phyloP scores from a whole-genome alignment of 2,888 invertebrate species.

The Hololepta plana region DNA sequence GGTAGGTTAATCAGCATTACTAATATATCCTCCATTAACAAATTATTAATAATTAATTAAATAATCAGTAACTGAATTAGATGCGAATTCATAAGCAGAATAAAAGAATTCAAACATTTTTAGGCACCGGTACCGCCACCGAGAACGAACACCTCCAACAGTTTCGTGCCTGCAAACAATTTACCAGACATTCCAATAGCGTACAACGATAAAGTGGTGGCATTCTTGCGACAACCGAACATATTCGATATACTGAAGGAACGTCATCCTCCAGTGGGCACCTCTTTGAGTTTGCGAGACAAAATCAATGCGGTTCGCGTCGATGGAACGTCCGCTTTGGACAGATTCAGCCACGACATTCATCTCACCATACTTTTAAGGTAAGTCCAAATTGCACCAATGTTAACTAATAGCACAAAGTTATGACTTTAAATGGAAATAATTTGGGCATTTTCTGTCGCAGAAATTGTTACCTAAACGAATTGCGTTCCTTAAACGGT shows the following conservation, averaged over 20 bases:
- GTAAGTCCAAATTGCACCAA: slow-evolving; percentile 41
- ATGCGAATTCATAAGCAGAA: too few species aligned
- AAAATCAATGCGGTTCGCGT: slow-evolving; percentile 76
- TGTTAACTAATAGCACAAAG: too few species aligned
- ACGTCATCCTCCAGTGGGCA: slow-evolving; percentile 53
- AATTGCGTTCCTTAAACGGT: too few species aligned
- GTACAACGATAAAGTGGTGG: slow-evolving; percentile 91
- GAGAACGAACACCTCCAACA: slow-evolving; percentile 38
- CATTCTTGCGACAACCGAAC: slow-evolving; percentile 88
- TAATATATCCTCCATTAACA: too few species aligned
- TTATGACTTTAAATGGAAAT: too few species aligned
- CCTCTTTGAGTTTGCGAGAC: slow-evolving; percentile 58
- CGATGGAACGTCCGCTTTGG: slow-evolving; percentile 76
- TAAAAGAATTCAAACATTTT: slow-evolving; percentile 10
- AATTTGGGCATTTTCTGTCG: too few species aligned
- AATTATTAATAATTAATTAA: too few species aligned
- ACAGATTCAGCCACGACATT: slow-evolving; percentile 76
- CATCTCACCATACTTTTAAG: slow-evolving; percentile 85
- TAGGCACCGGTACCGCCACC: slow-evolving; percentile 65
- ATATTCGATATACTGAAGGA: slow-evolving; percentile 82
- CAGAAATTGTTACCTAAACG: too few species aligned
- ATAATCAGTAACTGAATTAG: too few species aligned
- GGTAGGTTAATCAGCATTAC: slow-evolving; percentile 12
- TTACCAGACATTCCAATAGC: slow-evolving; percentile 63
- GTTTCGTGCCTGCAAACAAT: slow-evolving; percentile 26